Percentiles rank a stretch among this genome's conserved stretches.
Conservation (phyloP, 1,140 invertebrate genomes). For the Pachyrhynchus sulphureomaculatus region DNA sequence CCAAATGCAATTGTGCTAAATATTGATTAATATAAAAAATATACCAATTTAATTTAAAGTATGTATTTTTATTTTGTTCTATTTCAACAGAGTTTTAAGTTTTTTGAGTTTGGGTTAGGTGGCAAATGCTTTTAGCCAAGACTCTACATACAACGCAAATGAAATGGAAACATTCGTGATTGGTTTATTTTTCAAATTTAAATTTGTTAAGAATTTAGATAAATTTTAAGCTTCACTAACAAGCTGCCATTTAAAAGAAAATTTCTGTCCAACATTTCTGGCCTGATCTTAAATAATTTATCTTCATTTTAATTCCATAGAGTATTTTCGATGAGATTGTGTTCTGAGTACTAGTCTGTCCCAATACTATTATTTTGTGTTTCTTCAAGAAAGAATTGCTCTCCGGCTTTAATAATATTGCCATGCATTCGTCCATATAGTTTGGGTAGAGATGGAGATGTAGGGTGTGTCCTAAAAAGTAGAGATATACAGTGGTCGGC, state of each 20-base stretch:
- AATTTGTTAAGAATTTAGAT: slow-evolving; percentile 30
- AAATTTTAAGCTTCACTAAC: slow-evolving; percentile 36
- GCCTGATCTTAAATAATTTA: slow-evolving; percentile 28
- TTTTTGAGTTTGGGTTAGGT: too few species aligned
- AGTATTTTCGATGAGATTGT: slow-evolving; percentile 33
- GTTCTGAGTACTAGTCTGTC: slow-evolving; percentile 21
- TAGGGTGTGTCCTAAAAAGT: slow-evolving; percentile 35
- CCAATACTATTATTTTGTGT: slow-evolving; percentile 36
- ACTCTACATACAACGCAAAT: too few species aligned
- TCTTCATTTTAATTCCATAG: slow-evolving; percentile 30
- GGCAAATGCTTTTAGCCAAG: too few species aligned
- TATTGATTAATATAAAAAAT: too few species aligned
- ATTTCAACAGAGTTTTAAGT: too few species aligned
- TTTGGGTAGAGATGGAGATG: slow-evolving; percentile 38
- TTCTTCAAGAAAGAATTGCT: slow-evolving; percentile 37
- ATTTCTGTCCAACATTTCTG: slow-evolving; percentile 17
- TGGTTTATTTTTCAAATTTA: too few species aligned
- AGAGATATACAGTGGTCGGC: background rate
- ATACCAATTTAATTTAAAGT: too few species aligned
- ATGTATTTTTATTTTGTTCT: too few species aligned
- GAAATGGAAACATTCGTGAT: too few species aligned
- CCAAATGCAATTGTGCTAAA: too few species aligned
- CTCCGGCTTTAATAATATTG: slow-evolving; percentile 28
- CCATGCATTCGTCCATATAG: slow-evolving; percentile 30
- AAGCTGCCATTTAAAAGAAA: slow-evolving; percentile 30